phyloP scores from a whole-genome alignment of 1,140 invertebrate genomes.

The Olivierus martensii region DNA sequence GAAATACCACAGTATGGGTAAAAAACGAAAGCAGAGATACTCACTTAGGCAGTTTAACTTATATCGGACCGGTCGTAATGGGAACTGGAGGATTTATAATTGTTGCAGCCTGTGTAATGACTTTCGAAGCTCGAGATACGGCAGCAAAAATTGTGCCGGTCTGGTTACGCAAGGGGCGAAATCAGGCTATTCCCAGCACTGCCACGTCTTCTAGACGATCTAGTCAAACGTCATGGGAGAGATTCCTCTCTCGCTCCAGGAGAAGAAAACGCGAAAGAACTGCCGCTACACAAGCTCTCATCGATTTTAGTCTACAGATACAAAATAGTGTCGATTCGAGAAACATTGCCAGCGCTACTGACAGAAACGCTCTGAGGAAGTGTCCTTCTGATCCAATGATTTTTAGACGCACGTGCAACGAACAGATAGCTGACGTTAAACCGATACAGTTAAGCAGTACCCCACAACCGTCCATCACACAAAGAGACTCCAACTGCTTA shows the following conservation, averaged over 20 bases:
- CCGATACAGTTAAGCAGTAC: slow-evolving; percentile 1
- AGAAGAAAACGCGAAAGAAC: slow-evolving; percentile 9
- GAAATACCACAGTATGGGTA: slow-evolving; percentile 10
- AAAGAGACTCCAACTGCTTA: neutral
- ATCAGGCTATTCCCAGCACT: neutral
- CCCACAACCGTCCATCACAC: slow-evolving; percentile 6
- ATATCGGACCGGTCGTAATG: slow-evolving; percentile 84
- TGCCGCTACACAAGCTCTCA: slow-evolving; percentile 10
- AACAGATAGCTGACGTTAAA: slow-evolving; percentile 7
- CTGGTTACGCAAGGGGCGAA: slow-evolving; percentile 8
- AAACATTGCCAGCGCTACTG: slow-evolving; percentile 3
- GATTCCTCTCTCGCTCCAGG: slow-evolving; percentile 7
- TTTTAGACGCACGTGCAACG: slow-evolving; percentile 7
- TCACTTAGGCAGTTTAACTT: slow-evolving; percentile 76
- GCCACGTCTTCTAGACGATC: slow-evolving; percentile 12
- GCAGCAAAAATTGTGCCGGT: slow-evolving; percentile 17
- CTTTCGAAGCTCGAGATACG: slow-evolving; percentile 54
- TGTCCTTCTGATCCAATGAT: slow-evolving; percentile 16
- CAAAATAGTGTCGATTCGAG: slow-evolving; percentile 13
- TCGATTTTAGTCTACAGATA: slow-evolving; percentile 14
- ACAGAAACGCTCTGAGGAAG: slow-evolving; percentile 3
- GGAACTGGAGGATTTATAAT: slow-evolving; percentile 84
- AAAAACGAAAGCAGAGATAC: slow-evolving; percentile 16
- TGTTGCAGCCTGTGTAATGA: slow-evolving; percentile 85
- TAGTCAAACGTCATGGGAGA: slow-evolving; percentile 15